Evolutionary conservation across 2,113 vertebrate species (phyloP).

Genomic region (Salvelinus alpinus): DNA sequence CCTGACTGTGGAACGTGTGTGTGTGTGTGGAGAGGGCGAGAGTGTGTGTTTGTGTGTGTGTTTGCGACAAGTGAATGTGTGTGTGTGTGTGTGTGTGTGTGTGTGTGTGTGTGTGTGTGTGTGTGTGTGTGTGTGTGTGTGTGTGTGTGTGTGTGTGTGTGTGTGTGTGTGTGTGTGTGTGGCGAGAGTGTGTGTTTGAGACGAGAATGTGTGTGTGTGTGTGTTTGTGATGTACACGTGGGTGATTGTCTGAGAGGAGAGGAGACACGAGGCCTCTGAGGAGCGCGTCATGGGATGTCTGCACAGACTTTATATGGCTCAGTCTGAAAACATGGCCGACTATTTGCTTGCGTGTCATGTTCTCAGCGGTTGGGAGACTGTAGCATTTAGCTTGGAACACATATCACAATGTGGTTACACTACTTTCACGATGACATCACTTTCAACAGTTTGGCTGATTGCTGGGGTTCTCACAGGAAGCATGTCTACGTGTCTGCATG

Average conservation of each 20-base stretch:
- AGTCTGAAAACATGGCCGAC: slow-evolving; percentile 27
- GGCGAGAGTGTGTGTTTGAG: background rate
- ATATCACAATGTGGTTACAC: slow-evolving; percentile 63
- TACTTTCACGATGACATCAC: slow-evolving; percentile 62
- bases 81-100: slow-evolving; percentile 14
- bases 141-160: slow-evolving; percentile 13
- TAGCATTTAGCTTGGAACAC: slow-evolving; percentile 63
- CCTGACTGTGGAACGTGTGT: slow-evolving; percentile 64
- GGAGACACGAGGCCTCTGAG: slow-evolving; percentile 52
- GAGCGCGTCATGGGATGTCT: slow-evolving; percentile 51
- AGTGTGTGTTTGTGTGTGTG: background rate
- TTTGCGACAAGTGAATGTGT: slow-evolving; percentile 49
- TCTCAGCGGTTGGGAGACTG: slow-evolving; percentile 52
- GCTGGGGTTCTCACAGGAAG: slow-evolving; percentile 54
- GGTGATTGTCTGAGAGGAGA: slow-evolving; percentile 21
- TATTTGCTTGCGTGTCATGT: slow-evolving; percentile 59
- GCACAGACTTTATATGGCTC: slow-evolving; percentile 18
- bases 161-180: slow-evolving; percentile 23
- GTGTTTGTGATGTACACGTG: background rate
- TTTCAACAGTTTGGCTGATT: slow-evolving; percentile 57
- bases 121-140: slow-evolving; percentile 25
- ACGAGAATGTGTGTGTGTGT: background rate
- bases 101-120: background rate
- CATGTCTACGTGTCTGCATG: slow-evolving; percentile 27
- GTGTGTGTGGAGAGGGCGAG: slow-evolving; percentile 31